Percentiles rank a stretch among this genome's conserved stretches.
Evolutionary conservation across 2,888 invertebrate species (phyloP).

Genomic region (Thysanoteuthis rhombus): DNA sequence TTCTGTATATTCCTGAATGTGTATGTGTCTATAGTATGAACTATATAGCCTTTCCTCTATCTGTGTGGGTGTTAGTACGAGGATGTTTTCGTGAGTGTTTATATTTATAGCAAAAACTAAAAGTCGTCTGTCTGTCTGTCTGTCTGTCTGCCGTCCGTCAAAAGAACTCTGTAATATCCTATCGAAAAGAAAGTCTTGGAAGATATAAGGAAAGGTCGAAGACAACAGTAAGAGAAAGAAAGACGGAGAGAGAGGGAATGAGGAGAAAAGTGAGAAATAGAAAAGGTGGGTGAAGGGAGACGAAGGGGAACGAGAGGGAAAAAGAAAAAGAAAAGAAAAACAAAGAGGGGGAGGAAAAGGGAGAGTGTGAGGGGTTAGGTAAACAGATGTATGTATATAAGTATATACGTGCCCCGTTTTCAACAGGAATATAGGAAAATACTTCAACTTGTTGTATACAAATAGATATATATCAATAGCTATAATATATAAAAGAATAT

Average conservation of each 20-base stretch:
- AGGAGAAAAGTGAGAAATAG: background rate
- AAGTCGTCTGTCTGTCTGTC: background rate
- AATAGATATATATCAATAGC: background rate
- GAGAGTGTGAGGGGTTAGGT: background rate
- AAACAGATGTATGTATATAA: background rate
- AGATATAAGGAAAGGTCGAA: background rate
- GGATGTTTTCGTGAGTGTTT: background rate
- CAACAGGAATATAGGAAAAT: background rate
- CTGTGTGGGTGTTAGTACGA: background rate
- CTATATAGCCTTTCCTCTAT: background rate
- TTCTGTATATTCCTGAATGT: background rate
- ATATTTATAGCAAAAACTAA: background rate
- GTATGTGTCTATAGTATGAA: background rate
- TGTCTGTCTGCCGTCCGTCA: too few species aligned
- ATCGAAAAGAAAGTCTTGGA: background rate
- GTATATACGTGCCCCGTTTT: slow-evolving; percentile 12
- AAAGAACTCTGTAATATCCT: background rate
- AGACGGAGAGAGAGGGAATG: background rate
- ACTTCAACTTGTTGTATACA: background rate
- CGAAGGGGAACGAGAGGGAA: background rate
- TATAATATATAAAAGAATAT: background rate
- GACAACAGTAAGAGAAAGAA: background rate
- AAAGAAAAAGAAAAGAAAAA: background rate
- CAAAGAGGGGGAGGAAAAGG: background rate
- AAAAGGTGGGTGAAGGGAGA: background rate